phyloP scores from a whole-genome alignment of 2,113 vertebrate genomes.

The Trinectes maculatus region DNA sequence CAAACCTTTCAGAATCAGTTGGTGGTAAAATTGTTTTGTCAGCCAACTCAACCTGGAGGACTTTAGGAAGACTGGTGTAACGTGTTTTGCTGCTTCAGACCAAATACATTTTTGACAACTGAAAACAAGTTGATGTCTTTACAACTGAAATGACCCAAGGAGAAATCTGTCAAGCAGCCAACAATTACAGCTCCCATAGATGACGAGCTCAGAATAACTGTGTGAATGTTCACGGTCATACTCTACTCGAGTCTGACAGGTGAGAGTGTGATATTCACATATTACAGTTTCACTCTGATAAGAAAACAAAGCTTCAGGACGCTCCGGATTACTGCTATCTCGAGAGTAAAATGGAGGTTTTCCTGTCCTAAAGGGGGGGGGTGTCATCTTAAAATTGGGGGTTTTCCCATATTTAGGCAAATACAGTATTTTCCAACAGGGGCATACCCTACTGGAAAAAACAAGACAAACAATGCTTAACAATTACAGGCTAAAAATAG shows the following conservation, averaged over 20 bases:
- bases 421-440: not conserved
- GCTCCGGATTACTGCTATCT: no score
- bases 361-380: no score
- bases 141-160: conserved; percentile 5
- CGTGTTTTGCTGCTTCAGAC: not conserved
- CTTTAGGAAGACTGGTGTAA: not conserved
- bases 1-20: not conserved
- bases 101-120: not conserved
- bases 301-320: not conserved
- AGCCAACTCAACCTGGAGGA: not conserved
- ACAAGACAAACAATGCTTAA: not conserved
- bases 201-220: not conserved
- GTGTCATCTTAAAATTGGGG: no score
- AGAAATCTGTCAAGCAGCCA: conserved; percentile 13
- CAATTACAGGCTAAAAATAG: not conserved
- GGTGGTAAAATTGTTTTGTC: not conserved
- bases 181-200: conserved; percentile 1
- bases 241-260: not conserved
- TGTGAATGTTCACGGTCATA: conserved; percentile 13
- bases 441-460: no score
- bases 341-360: no score
- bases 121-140: not conserved
- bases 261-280: not conserved
- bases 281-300: not conserved
- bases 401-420: not conserved